These are phyloP conservation scores for Montipora efflorescens DNA, from an alignment of 64 coral and sea anemone species.

Conservation along the genomic window DNA sequence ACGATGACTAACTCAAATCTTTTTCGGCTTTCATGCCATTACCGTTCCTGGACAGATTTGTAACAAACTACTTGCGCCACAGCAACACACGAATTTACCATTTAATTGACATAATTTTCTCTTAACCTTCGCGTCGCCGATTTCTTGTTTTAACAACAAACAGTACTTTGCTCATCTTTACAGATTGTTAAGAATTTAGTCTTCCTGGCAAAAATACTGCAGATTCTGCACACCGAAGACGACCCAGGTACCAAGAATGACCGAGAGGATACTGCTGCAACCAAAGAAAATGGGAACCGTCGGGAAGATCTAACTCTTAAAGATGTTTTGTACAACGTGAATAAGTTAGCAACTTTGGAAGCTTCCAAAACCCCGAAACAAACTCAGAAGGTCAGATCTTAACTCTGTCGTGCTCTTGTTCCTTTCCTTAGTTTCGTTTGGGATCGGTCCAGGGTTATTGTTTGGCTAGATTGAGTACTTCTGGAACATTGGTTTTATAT, in stretches of 20 bases:
- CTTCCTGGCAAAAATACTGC: slow-evolving; percentile 74
- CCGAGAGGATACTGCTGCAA: background rate
- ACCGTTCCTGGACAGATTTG: no score
- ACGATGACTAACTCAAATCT: background rate
- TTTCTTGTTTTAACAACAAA: background rate
- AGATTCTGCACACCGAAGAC: slow-evolving; percentile 36
- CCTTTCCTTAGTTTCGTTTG: no score
- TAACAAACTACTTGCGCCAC: no score
- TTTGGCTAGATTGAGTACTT: no score
- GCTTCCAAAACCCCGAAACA: slow-evolving; percentile 82
- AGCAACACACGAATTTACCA: no score
- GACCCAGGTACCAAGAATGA: background rate
- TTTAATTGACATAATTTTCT: no score
- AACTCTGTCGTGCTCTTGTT: background rate
- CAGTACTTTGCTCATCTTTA: background rate
- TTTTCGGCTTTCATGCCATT: no score
- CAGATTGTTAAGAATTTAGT: slow-evolving; percentile 90
- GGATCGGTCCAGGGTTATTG: no score
- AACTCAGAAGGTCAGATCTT: slow-evolving; percentile 71
- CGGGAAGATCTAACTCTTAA: slow-evolving; percentile 23
- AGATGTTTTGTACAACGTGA: slow-evolving; percentile 67
- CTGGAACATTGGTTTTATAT: no score
- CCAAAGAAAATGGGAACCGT: background rate
- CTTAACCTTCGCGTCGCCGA: no score
- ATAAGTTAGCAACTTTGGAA: slow-evolving; percentile 80